These are phyloP conservation scores for Drosophila orena DNA, from an alignment of 1,140 invertebrate species.

Conservation along the genomic window DNA sequence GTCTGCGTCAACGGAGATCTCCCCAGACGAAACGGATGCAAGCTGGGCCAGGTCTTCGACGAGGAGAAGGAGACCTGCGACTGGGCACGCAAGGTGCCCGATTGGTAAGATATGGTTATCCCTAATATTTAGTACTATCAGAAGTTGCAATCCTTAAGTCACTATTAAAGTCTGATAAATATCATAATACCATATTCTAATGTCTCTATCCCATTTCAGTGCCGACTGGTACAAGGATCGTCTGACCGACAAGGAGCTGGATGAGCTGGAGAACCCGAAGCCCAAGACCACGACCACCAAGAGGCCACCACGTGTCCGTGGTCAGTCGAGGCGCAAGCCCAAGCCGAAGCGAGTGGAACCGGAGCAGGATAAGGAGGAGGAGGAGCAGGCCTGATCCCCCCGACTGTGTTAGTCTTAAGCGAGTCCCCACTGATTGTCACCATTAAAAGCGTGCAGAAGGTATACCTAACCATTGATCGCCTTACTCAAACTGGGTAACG, in stretches of 20 bases:
- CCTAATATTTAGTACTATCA: no score
- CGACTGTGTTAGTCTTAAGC: conserved; percentile 64
- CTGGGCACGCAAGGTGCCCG: conserved; percentile 94
- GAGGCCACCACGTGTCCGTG: conserved; percentile 85
- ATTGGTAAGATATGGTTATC: conserved; percentile 89
- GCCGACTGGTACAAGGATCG: conserved; percentile 94
- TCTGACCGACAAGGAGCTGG: conserved; percentile 91
- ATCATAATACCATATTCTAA: no score
- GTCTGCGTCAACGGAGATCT: conserved; percentile 95
- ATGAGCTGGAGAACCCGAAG: conserved; percentile 91
- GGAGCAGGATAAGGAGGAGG: conserved; percentile 39
- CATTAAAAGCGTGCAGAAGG: conserved; percentile 36
- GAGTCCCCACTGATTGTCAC: conserved; percentile 23
- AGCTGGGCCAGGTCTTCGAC: conserved; percentile 95
- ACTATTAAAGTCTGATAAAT: no score
- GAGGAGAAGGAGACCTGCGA: conserved; percentile 93
- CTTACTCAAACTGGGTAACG: neutral
- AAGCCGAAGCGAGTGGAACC: conserved; percentile 55
- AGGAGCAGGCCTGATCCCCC: conserved; percentile 45
- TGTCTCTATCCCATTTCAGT: conserved; percentile 84
- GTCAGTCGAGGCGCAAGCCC: conserved; percentile 67
- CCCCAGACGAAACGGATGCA: conserved; percentile 93
- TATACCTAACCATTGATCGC: conserved; percentile 12
- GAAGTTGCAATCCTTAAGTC: no score
- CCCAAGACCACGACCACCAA: conserved; percentile 86